Base-by-base conservation (phyloP, 2,797 vertebrate genomes). In the Chiroxiphia lanceolata region DNA sequence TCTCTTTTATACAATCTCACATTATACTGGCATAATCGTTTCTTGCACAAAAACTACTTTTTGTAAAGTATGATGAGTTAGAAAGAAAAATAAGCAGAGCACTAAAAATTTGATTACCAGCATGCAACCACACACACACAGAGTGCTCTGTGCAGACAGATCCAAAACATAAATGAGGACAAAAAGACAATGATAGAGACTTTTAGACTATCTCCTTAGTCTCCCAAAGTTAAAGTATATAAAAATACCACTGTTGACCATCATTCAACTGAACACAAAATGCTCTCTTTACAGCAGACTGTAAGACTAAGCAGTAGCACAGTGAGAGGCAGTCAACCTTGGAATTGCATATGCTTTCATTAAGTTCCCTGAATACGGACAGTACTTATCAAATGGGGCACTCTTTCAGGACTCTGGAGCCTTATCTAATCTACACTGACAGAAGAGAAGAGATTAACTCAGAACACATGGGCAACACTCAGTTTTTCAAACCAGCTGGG, bases 71-170 rank as follows among this genome's bases (percentile, higher is more conserved):
- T 10, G 34, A 87, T n/a, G 25, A 94, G 36, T 45, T 72, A 27
- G 23, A 87, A 82, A 92, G 63, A 78, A 86, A 68, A 93, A 71
- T 54, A 93, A 87, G 48, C 48, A 92, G 18, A 54, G 36, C 59
- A 83, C 34, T 83, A 75, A 81, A 90, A 93, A 88, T 83, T 69
- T 84, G 34, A 91, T 76, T 92, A 75, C 40, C 93, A 86, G 48
- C 48, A 65, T 47, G 33, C 17, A 11, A 53, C 22, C 38, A 45
- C 57, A 70, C 57, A 67, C 22, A 60, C 20, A 90, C 7, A 69
- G 33, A 15, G 4, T 3, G 1, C 27, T 67, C 67, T 68, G 45
- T 12, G n/a, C 63, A 88, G 57, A 64, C 18, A 81, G 77, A 94
- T 71, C 45, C 8, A 7, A 94, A 95, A 87, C 31, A 51, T 11